These are phyloP conservation scores for Congeria kusceri DNA, from an alignment of 2,888 invertebrate genomes.

Conservation along the genomic window DNA sequence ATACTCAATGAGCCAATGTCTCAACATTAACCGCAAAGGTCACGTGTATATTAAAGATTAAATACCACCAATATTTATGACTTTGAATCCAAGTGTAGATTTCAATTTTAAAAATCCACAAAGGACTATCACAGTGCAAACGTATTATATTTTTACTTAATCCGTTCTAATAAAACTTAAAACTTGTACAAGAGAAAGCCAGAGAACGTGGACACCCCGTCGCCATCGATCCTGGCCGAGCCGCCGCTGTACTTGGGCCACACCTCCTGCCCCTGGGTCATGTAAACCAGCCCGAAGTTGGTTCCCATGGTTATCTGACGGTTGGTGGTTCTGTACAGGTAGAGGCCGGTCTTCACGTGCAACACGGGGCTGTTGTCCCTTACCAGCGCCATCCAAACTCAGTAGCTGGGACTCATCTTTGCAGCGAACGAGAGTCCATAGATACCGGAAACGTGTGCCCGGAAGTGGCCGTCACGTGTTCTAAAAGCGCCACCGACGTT, in stretches of 20 bases:
- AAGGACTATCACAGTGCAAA: background rate
- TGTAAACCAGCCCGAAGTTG: constrained; percentile 44
- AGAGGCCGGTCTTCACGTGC: constrained; percentile 43
- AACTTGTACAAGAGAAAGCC: constrained; percentile 49
- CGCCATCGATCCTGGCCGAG: constrained; percentile 34
- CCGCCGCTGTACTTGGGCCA: constrained; percentile 55
- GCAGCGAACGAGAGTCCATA: constrained; percentile 49
- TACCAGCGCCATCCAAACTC: constrained; percentile 47
- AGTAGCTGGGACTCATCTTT: constrained; percentile 35
- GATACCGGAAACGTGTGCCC: constrained; percentile 41
- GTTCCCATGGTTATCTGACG: constrained; percentile 51
- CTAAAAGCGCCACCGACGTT: constrained; percentile 47
- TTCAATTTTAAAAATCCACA: no score
- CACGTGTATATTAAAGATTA: no score
- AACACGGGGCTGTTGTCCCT: constrained; percentile 40
- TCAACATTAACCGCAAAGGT: no score
- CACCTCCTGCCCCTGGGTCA: constrained; percentile 46
- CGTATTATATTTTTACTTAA: background rate
- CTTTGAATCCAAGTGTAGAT: no score
- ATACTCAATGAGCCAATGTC: no score
- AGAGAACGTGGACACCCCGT: constrained; percentile 53
- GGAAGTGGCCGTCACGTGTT: constrained; percentile 34
- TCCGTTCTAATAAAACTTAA: constrained; percentile 13
- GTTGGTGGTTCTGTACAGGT: constrained; percentile 12
- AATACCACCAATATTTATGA: no score